phyloP scores from a whole-genome alignment of 2,113 vertebrate species.

The Galemys pyrenaicus region DNA sequence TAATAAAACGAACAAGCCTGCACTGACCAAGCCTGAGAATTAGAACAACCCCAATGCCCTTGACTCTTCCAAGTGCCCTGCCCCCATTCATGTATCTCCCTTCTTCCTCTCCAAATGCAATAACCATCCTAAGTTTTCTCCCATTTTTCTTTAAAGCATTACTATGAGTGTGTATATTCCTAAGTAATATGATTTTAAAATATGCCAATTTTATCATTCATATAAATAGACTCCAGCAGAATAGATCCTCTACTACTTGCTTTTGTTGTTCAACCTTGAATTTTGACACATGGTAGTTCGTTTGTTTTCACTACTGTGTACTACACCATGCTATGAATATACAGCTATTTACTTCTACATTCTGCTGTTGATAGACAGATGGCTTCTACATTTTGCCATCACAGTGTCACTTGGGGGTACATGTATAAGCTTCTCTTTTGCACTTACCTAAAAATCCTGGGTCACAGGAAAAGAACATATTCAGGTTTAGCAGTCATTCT shows the following conservation, averaged over 20 bases:
- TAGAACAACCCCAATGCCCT: background rate
- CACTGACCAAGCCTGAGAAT: background rate
- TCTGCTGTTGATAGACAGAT: background rate
- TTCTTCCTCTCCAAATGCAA: background rate
- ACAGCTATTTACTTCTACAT: background rate
- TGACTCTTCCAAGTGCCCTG: background rate
- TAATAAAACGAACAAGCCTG: background rate
- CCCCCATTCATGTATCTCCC: background rate
- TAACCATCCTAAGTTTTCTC: background rate
- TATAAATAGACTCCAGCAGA: background rate
- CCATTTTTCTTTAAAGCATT: conserved; percentile 20
- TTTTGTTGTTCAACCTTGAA: background rate
- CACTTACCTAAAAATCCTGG: background rate
- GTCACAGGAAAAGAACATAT: background rate
- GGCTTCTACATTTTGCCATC: background rate
- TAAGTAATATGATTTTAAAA: background rate
- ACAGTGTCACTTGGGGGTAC: background rate
- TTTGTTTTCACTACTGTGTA: background rate
- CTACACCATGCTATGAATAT: background rate
- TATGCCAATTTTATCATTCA: background rate
- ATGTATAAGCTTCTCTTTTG: background rate
- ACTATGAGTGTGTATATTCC: background rate
- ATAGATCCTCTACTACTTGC: background rate
- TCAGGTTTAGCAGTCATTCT: background rate
- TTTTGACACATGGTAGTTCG: background rate